Evolutionary conservation across 2,113 vertebrate genomes (phyloP).

Genomic region (Ceyx cyanopectus): DNA sequence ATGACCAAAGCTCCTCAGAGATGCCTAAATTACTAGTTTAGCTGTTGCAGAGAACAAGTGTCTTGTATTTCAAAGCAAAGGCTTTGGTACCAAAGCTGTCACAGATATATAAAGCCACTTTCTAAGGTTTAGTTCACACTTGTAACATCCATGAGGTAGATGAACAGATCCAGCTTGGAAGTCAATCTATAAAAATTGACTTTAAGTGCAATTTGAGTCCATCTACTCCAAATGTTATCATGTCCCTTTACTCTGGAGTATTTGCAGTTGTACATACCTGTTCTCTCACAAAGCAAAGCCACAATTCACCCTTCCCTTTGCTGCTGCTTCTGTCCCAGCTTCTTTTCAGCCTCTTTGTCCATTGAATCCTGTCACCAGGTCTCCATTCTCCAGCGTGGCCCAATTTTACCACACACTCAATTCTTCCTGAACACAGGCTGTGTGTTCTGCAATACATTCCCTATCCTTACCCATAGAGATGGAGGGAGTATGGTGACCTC

Average conservation of each 20-base stretch:
- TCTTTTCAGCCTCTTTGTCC: neutral
- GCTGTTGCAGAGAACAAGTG: neutral
- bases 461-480: neutral
- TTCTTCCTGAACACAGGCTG: neutral
- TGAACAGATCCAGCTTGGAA: neutral
- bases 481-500: neutral
- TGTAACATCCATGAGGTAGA: neutral
- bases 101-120: neutral
- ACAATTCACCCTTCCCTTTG: neutral
- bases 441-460: neutral
- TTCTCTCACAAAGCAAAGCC: neutral
- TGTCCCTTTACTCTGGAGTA: neutral
- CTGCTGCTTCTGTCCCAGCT: neutral
- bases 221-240: neutral
- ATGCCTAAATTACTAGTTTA: neutral
- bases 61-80: neutral
- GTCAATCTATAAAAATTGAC: neutral
- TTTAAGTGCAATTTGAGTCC: neutral
- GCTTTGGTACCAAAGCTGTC: neutral
- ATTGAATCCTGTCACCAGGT: neutral
- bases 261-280: neutral
- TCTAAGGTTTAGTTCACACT: neutral
- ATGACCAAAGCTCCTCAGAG: neutral
- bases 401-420: neutral
- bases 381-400: neutral